Evolutionary conservation across 2,888 invertebrate genomes (phyloP).

Genomic region (Agrochola lota): DNA sequence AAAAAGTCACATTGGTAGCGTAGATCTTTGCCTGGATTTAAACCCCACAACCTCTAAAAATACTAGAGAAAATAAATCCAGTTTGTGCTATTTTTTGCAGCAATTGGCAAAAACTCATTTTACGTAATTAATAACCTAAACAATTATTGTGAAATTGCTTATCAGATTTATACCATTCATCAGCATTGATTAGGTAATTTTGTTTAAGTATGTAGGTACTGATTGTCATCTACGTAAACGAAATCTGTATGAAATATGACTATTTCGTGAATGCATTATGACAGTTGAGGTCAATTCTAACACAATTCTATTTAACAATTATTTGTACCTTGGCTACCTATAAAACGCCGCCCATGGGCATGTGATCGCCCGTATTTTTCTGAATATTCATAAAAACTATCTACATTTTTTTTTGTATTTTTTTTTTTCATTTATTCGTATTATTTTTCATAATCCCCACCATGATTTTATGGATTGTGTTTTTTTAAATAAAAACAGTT

Average conservation of each 20-base stretch:
- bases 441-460: too few relatives aligned
- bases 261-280: too few relatives aligned
- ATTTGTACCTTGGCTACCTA: too few relatives aligned
- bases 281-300: too few relatives aligned
- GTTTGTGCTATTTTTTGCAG: not conserved
- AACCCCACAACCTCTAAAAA: not conserved
- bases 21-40: not conserved
- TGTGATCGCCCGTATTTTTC: too few relatives aligned
- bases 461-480: too few relatives aligned
- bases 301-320: not conserved
- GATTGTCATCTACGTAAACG: not conserved
- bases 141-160: not conserved
- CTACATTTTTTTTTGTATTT: too few relatives aligned
- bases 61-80: not conserved
- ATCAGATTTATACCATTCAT: constrained; percentile 5
- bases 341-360: too few relatives aligned
- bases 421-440: too few relatives aligned
- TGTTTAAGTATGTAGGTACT: not conserved
- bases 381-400: too few relatives aligned
- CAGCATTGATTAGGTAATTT: constrained; percentile 9
- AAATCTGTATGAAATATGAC: not conserved
- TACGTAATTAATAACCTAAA: not conserved
- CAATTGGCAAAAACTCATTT: not conserved
- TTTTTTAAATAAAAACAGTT: too few relatives aligned
- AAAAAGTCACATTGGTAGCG: too few relatives aligned